A percentile compares a stretch with the other conserved stretches of the same genome.
Evolutionary conservation across 37 sponge, comb jelly and placozoan species (phyloP).

Genomic region (Aplysina aerophoba): DNA sequence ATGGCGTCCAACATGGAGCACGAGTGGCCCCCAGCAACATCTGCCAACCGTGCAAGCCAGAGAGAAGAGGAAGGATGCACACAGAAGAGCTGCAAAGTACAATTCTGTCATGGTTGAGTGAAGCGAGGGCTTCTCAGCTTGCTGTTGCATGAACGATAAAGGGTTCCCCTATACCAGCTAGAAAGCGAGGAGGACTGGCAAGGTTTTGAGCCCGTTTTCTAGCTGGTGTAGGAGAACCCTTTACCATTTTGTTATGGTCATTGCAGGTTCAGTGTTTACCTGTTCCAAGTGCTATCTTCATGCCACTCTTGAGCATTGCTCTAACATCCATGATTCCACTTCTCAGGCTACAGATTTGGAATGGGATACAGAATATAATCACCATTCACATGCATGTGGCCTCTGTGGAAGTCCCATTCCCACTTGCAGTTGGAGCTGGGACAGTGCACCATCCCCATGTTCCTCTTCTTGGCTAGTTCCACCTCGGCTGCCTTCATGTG

Average conservation of each 20-base stretch:
- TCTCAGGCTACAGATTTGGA: constrained; percentile 33
- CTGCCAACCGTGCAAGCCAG: no score
- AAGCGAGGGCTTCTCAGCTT: no score
- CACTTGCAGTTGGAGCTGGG: constrained; percentile 75
- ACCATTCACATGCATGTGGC: neutral
- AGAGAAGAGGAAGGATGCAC: neutral
- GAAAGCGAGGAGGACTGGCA: no score
- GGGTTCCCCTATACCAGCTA: no score
- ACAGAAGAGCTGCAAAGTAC: neutral
- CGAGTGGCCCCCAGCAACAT: constrained; percentile 81
- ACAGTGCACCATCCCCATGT: constrained; percentile 77
- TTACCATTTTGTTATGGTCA: no score
- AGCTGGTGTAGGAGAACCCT: no score
- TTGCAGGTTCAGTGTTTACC: constrained; percentile 34
- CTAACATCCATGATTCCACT: constrained; percentile 68
- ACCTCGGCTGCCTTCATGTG: constrained; percentile 61
- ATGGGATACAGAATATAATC: neutral
- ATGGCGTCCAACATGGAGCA: constrained; percentile 70
- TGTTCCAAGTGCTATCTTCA: constrained; percentile 79
- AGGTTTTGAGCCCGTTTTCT: no score
- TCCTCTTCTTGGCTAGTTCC: constrained; percentile 39
- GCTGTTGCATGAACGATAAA: no score
- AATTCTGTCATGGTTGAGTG: no score
- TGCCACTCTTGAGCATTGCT: constrained; percentile 33
- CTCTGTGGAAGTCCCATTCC: neutral